phyloP scores from a whole-genome alignment of 2,888 invertebrate species.

The Imbricaverruca yamaguchii region DNA sequence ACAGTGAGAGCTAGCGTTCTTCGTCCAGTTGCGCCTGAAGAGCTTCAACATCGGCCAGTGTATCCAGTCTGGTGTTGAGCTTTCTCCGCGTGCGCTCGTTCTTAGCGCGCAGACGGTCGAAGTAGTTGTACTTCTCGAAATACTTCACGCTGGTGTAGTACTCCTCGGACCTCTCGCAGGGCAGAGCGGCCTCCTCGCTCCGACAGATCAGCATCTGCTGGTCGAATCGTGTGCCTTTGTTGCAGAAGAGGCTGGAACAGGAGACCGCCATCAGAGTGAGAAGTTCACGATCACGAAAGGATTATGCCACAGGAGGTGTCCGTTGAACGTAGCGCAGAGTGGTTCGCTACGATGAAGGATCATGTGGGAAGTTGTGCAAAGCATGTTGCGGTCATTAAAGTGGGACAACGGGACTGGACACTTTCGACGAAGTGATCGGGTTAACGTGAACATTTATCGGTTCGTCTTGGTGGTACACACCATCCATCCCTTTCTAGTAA shows the following conservation, averaged over 20 bases:
- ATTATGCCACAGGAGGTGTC: too few relatives aligned
- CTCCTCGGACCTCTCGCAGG: neutral
- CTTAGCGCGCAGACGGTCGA: neutral
- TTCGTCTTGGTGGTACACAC: too few relatives aligned
- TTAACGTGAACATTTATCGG: too few relatives aligned
- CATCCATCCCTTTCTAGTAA: too few relatives aligned
- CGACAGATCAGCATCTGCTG: slow-evolving; percentile 1
- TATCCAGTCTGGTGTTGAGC: neutral
- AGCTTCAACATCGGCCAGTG: neutral
- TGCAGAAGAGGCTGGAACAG: slow-evolving; percentile 9
- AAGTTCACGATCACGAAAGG: too few relatives aligned
- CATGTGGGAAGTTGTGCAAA: too few relatives aligned
- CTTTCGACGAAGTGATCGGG: too few relatives aligned
- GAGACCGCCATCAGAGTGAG: neutral
- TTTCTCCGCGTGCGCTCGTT: neutral
- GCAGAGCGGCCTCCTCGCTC: neutral
- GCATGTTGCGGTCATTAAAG: too few relatives aligned
- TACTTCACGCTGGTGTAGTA: slow-evolving; percentile 9
- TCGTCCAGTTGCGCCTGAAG: neutral
- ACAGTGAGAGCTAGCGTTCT: too few relatives aligned
- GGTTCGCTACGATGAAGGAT: too few relatives aligned
- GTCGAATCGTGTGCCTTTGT: slow-evolving; percentile 17
- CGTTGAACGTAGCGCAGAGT: too few relatives aligned
- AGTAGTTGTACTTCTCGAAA: slow-evolving; percentile 19
- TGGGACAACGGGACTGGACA: too few relatives aligned